These are phyloP conservation scores for Anagyrus pseudococci DNA, from an alignment of 2,888 invertebrate species.

Conservation along the genomic window DNA sequence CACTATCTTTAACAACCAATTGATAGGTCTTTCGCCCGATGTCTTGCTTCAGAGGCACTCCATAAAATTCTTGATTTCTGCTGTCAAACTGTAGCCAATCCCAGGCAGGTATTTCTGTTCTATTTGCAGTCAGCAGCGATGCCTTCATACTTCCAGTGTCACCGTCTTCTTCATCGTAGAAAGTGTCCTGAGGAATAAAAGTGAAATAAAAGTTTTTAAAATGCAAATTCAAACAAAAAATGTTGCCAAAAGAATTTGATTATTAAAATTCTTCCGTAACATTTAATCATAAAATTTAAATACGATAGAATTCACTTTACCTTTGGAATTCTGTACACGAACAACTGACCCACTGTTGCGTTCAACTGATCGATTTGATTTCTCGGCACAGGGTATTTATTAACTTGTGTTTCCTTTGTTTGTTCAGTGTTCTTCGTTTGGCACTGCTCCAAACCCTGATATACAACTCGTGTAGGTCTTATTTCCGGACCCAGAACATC, in stretches of 20 bases:
- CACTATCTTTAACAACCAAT: conserved; percentile 65
- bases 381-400: conserved; percentile 73
- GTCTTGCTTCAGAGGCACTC: conserved; percentile 77
- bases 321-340: conserved; percentile 81
- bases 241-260: neutral
- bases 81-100: conserved; percentile 91
- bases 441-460: conserved; percentile 75
- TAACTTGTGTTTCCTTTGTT: conserved; percentile 59
- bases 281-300: neutral
- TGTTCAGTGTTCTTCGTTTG: too few relatives aligned
- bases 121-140: conserved; percentile 76
- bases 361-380: conserved; percentile 87
- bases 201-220: neutral
- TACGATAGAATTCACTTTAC: conserved; percentile 59
- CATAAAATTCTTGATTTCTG: conserved; percentile 88
- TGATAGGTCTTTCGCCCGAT: conserved; percentile 80
- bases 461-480: conserved; percentile 70
- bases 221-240: neutral
- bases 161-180: conserved; percentile 88
- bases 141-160: conserved; percentile 76
- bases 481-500: conserved; percentile 73
- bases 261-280: neutral
- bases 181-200: conserved; percentile 76
- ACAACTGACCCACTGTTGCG: conserved; percentile 81
- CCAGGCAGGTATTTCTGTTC: conserved; percentile 69